These are phyloP conservation scores for Limulus polyphemus DNA, from an alignment of 2,888 invertebrate species.

Conservation along the genomic window DNA sequence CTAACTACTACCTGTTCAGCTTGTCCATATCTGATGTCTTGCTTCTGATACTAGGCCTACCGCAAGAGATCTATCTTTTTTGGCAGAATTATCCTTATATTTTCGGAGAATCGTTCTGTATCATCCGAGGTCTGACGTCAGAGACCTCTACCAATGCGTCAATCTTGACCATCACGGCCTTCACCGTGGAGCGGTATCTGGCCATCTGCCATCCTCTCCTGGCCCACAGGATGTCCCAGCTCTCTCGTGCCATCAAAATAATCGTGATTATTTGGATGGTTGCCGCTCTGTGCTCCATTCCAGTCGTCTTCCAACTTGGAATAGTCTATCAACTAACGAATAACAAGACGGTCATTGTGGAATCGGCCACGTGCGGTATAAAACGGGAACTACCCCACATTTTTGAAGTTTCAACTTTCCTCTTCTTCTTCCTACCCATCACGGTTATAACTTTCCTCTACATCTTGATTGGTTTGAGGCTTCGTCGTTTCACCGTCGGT, in stretches of 20 bases:
- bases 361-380: slow-evolving; percentile 48
- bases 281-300: slow-evolving; percentile 43
- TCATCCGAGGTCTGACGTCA: slow-evolving; percentile 60
- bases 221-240: slow-evolving; percentile 67
- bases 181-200: slow-evolving; percentile 72
- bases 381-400: slow-evolving; percentile 50
- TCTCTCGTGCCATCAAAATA: slow-evolving; percentile 65
- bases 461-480: slow-evolving; percentile 34
- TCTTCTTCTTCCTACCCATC: slow-evolving; percentile 79
- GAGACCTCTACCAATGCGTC: slow-evolving; percentile 64
- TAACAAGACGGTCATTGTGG: slow-evolving; percentile 38
- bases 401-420: slow-evolving; percentile 60
- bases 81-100: slow-evolving; percentile 36
- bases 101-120: slow-evolving; percentile 61
- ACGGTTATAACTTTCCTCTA: slow-evolving; percentile 68
- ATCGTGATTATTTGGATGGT: slow-evolving; percentile 67
- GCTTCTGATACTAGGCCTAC: slow-evolving; percentile 65
- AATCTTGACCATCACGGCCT: slow-evolving; percentile 64
- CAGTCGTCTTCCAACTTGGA: slow-evolving; percentile 53
- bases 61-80: slow-evolving; percentile 53
- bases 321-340: slow-evolving; percentile 38
- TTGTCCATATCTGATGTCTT: slow-evolving; percentile 67
- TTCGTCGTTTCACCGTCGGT: slow-evolving; percentile 12
- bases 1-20: slow-evolving; percentile 68
- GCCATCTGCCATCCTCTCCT: slow-evolving; percentile 75